phyloP scores from a whole-genome alignment of 2,888 invertebrate species.

The Pedicia rivosa region DNA sequence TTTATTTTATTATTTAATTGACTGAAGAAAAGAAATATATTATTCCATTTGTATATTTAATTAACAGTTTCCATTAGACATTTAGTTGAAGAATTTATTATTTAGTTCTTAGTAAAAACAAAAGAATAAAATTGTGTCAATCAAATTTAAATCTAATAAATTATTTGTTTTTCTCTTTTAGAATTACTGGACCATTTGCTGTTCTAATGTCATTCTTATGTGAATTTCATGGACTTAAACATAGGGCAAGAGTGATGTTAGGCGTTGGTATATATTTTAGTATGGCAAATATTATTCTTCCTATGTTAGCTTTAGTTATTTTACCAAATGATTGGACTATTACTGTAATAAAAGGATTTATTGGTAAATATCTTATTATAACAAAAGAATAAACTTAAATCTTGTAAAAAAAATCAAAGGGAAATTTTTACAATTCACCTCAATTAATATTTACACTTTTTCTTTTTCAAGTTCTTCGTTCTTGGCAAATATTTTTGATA shows the following conservation, averaged over 20 bases:
- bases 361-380: slow-evolving; percentile 20
- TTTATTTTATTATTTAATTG: too few relatives aligned
- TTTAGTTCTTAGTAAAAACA: too few relatives aligned
- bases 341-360: slow-evolving; percentile 25
- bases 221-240: slow-evolving; percentile 50
- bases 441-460: too few relatives aligned
- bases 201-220: slow-evolving; percentile 54
- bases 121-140: too few relatives aligned
- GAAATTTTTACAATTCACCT: too few relatives aligned
- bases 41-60: too few relatives aligned
- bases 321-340: slow-evolving; percentile 44
- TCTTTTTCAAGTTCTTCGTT: slow-evolving; percentile 31
- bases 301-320: slow-evolving; percentile 53
- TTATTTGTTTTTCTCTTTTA: slow-evolving; percentile 18
- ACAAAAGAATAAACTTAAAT: too few relatives aligned
- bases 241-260: slow-evolving; percentile 47
- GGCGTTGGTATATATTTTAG: slow-evolving; percentile 50
- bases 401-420: too few relatives aligned
- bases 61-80: too few relatives aligned
- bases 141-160: too few relatives aligned
- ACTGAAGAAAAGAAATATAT: too few relatives aligned
- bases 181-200: slow-evolving; percentile 55
- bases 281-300: slow-evolving; percentile 43
- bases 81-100: too few relatives aligned
- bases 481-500: slow-evolving; percentile 45